Evolutionary conservation across 2,113 vertebrate species (phyloP).

Genomic region (Peromyscus maniculatus): DNA sequence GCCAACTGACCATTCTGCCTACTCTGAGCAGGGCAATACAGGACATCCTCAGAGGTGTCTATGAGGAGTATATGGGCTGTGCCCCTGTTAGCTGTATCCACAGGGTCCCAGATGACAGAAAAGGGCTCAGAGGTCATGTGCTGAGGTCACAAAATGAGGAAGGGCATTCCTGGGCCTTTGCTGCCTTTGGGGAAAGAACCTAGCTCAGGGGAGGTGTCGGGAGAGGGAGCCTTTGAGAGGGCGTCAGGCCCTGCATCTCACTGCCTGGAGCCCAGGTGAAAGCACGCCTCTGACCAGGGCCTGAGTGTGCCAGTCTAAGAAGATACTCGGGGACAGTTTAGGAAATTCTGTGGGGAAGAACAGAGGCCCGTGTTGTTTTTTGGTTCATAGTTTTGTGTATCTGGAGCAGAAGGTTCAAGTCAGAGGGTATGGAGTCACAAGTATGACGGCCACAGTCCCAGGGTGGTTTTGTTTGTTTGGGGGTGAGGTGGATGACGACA

Average conservation of each 20-base stretch:
- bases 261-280: neutral
- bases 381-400: neutral
- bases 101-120: neutral
- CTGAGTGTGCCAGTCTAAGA: neutral
- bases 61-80: neutral
- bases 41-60: neutral
- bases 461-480: neutral
- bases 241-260: neutral
- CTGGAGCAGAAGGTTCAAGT: neutral
- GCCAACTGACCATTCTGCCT: neutral
- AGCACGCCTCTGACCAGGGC: neutral
- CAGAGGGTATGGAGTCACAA: neutral
- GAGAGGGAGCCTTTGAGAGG: neutral
- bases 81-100: neutral
- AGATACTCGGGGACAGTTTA: neutral
- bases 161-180: neutral
- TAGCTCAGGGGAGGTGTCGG: neutral
- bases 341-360: neutral
- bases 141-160: neutral
- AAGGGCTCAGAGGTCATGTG: neutral
- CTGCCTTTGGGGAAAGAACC: neutral
- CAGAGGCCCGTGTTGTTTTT: neutral
- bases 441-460: neutral
- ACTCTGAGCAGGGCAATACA: neutral
- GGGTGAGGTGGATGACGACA: no score